Conservation (phyloP, 2,888 invertebrate genomes). For the Leptura quadrifasciata region DNA sequence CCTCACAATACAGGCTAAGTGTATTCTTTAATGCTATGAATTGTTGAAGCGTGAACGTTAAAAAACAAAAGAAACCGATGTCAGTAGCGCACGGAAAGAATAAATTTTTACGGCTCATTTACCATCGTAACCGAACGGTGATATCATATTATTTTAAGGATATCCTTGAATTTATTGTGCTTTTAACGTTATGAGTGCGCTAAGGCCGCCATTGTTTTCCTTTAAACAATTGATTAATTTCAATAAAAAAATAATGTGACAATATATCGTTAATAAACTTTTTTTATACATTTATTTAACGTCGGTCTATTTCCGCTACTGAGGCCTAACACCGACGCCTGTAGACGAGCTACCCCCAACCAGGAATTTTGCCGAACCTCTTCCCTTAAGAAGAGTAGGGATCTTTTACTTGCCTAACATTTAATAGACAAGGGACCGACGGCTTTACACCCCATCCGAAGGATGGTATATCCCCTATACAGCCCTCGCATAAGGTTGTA, state of each 20-base stretch:
- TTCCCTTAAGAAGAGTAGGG: too few relatives aligned
- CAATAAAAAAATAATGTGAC: background rate
- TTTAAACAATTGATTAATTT: conserved; percentile 1
- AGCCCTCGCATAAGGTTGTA: too few relatives aligned
- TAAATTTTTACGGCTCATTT: background rate
- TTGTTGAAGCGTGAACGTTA: background rate
- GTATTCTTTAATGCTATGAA: too few relatives aligned
- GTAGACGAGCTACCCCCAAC: too few relatives aligned
- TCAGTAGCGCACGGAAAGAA: background rate
- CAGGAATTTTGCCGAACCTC: too few relatives aligned
- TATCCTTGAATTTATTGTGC: background rate
- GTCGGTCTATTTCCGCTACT: too few relatives aligned
- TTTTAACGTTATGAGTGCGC: background rate
- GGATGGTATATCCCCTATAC: background rate
- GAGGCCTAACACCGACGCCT: too few relatives aligned
- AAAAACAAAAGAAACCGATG: background rate
- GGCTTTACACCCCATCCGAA: too few relatives aligned
- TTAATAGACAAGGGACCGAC: too few relatives aligned
- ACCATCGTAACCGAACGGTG: background rate
- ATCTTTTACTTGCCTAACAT: too few relatives aligned
- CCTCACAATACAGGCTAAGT: too few relatives aligned
- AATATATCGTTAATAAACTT: background rate
- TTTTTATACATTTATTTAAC: too few relatives aligned
- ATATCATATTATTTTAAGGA: background rate
- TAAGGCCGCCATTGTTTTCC: background rate